phyloP scores from a whole-genome alignment of 2,113 vertebrate species.

The Cariama cristata region DNA sequence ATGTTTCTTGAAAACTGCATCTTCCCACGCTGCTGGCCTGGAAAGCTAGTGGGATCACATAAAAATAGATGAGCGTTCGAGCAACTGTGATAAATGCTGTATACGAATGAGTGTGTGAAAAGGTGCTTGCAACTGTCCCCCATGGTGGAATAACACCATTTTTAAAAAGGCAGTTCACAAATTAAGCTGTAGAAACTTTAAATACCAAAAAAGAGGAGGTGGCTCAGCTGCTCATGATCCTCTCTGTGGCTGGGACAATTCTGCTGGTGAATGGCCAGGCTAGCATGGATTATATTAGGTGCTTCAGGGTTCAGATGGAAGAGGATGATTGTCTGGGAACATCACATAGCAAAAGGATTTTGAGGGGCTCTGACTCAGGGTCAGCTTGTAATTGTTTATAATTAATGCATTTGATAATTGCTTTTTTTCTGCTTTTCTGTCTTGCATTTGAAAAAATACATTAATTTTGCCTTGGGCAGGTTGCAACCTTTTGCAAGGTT shows the following conservation, averaged over 20 bases:
- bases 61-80: not conserved
- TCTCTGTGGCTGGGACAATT: not conserved
- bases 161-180: not conserved
- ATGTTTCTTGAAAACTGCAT: slow-evolving; percentile 12
- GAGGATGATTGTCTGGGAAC: not conserved
- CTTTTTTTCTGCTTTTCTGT: not conserved
- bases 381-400: slow-evolving; percentile 14
- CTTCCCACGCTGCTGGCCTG: slow-evolving; percentile 34
- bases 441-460: not conserved
- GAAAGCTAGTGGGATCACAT: slow-evolving; percentile 19
- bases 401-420: not conserved
- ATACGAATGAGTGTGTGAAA: not conserved
- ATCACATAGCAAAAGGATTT: not conserved
- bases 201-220: not conserved
- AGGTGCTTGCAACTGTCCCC: not conserved
- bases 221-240: not conserved
- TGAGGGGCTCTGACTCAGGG: not conserved
- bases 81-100: slow-evolving; percentile 1
- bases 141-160: not conserved
- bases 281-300: not conserved
- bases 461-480: not conserved
- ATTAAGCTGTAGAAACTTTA: not conserved
- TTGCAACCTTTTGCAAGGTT: not conserved
- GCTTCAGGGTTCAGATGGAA: not conserved
- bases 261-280: not conserved